Percentiles rank a stretch among this genome's conserved stretches.
phyloP scores from a whole-genome alignment of 1,140 invertebrate species.

The Drosophila novamexicana region DNA sequence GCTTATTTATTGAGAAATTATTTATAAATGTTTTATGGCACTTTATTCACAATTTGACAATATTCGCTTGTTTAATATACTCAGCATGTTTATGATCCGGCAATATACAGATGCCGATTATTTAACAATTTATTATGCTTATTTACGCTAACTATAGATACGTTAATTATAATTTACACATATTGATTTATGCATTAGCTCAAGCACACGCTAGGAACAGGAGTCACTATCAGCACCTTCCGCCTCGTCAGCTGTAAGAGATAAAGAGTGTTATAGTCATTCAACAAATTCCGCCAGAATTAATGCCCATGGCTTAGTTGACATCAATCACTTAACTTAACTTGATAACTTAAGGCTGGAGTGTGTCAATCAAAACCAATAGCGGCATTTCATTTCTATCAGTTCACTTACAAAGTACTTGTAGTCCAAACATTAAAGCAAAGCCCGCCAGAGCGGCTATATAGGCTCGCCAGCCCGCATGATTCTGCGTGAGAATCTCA shows the following conservation, averaged over 20 bases:
- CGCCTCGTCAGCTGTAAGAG: conserved; percentile 62
- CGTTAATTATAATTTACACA: not conserved
- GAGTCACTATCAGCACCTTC: conserved; percentile 61
- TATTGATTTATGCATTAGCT: not conserved
- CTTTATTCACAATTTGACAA: not conserved
- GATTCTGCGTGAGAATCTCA: conserved; percentile 92
- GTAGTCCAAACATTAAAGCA: conserved; percentile 90
- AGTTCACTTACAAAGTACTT: conserved; percentile 89
- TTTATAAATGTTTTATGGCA: conserved; percentile 3
- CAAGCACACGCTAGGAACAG: conserved; percentile 39
- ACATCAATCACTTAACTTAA: not conserved
- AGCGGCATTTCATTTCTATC: conserved; percentile 9
- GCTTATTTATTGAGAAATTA: not conserved
- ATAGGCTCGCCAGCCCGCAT: conserved; percentile 89
- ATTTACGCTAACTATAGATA: not conserved
- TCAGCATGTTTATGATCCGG: not conserved
- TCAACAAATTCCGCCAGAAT: conserved; percentile 16
- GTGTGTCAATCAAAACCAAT: conserved; percentile 25
- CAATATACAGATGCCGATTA: not conserved
- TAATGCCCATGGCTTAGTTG: conserved; percentile 9
- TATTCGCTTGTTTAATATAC: not conserved
- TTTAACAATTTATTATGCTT: conserved; percentile 4
- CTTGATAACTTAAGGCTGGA: conserved; percentile 24
- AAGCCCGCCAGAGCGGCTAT: conserved; percentile 90
- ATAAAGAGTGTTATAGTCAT: conserved; percentile 12